Conservation (phyloP, 2,888 invertebrate genomes). For the Rotaria macrura region DNA sequence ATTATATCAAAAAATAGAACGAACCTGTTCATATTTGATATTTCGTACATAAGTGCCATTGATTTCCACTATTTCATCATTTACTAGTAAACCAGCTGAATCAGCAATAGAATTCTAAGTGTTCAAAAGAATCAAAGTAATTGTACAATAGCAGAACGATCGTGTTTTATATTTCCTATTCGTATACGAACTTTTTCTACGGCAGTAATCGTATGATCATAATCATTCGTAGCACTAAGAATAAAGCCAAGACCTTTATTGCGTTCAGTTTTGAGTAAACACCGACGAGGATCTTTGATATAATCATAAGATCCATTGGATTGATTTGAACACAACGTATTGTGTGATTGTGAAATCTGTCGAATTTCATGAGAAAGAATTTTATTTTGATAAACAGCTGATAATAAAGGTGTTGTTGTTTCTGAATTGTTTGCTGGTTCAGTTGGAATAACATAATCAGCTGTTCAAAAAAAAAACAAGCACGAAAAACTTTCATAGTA, state of each 20-base stretch:
- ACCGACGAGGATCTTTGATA: background rate
- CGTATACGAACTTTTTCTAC: background rate
- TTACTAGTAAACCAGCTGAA: conserved; percentile 14
- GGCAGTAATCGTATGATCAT: conserved; percentile 8
- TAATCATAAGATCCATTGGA: background rate
- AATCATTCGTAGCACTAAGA: background rate
- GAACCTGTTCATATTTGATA: background rate
- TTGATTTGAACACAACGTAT: background rate
- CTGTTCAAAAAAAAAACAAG: background rate
- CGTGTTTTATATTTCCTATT: background rate
- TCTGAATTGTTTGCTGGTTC: background rate
- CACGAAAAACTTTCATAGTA: too few species aligned
- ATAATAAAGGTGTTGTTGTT: background rate
- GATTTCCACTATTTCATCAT: conserved; percentile 26
- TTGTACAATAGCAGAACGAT: too few species aligned
- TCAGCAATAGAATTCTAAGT: conserved; percentile 20
- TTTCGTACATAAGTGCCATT: background rate
- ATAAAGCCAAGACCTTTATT: conserved; percentile 13
- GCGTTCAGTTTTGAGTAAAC: background rate
- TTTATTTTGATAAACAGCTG: too few species aligned
- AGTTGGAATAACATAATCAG: background rate
- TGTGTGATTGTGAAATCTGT: background rate
- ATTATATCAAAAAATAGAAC: background rate
- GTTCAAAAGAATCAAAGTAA: too few species aligned
- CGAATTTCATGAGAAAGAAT: background rate